Percentiles rank a stretch among this genome's conserved stretches.
phyloP scores from a whole-genome alignment of 2,797 vertebrate species.

The Eulemur rubriventer region DNA sequence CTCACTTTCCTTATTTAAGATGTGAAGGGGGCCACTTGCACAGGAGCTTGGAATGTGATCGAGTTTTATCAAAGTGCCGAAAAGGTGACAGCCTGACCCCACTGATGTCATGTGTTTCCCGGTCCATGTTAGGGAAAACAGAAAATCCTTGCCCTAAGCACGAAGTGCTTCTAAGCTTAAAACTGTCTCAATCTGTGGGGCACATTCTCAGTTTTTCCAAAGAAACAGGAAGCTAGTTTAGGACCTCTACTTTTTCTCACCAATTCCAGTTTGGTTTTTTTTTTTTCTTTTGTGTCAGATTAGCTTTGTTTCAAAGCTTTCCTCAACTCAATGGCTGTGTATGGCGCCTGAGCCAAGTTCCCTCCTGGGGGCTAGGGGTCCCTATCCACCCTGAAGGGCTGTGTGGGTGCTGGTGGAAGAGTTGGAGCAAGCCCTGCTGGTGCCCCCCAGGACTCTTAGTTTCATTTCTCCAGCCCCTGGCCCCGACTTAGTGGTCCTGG shows the following conservation, averaged over 20 bases:
- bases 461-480: too few relatives aligned
- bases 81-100: too few relatives aligned
- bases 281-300: neutral
- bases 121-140: neutral
- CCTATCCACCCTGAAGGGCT: too few relatives aligned
- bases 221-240: neutral
- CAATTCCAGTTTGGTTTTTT: neutral
- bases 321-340: neutral
- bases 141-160: neutral
- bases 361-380: neutral
- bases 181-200: neutral
- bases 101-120: too few relatives aligned
- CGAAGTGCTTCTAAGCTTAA: neutral
- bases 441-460: too few relatives aligned
- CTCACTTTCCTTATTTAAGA: neutral
- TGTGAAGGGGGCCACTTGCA: neutral
- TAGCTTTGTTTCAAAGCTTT: neutral
- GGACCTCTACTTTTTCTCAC: neutral
- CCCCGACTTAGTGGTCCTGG: too few relatives aligned
- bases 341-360: neutral
- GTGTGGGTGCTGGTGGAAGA: neutral
- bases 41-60: neutral
- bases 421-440: too few relatives aligned
- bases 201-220: neutral
- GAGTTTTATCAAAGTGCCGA: neutral